These are phyloP conservation scores for Conchocele bisecta DNA, from an alignment of 2,888 invertebrate genomes.

Conservation along the genomic window DNA sequence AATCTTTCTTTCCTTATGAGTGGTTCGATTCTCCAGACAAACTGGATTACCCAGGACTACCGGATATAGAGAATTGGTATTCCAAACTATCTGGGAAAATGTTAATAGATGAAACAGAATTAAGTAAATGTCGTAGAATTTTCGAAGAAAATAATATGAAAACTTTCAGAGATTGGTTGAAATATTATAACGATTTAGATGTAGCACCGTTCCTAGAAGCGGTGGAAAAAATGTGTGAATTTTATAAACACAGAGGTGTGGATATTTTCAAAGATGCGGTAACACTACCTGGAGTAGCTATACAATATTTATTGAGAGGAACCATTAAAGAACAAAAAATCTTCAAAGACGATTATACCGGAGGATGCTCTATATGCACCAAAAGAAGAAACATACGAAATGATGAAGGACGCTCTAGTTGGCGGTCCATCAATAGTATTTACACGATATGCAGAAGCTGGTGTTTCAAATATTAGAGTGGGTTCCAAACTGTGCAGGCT, in stretches of 20 bases:
- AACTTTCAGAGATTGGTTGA: background rate
- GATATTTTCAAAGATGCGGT: conserved; percentile 7
- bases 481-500: no score
- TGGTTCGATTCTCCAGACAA: background rate
- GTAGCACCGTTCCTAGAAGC: background rate
- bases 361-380: no score
- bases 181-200: background rate
- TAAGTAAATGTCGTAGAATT: no score
- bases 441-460: no score
- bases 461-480: no score
- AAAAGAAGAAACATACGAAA: no score
- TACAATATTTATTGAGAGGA: no score
- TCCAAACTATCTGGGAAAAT: background rate
- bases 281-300: conserved; percentile 2
- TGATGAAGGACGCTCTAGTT: no score
- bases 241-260: background rate
- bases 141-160: background rate
- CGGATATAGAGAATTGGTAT: background rate
- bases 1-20: background rate
- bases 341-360: no score
- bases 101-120: no score
- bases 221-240: background rate
- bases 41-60: background rate
- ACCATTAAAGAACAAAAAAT: no score
- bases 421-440: no score